A percentile compares a stretch with the other conserved stretches of the same genome.
Conservation (phyloP, 2,888 invertebrate genomes). For the Andrena hattorfiana region DNA sequence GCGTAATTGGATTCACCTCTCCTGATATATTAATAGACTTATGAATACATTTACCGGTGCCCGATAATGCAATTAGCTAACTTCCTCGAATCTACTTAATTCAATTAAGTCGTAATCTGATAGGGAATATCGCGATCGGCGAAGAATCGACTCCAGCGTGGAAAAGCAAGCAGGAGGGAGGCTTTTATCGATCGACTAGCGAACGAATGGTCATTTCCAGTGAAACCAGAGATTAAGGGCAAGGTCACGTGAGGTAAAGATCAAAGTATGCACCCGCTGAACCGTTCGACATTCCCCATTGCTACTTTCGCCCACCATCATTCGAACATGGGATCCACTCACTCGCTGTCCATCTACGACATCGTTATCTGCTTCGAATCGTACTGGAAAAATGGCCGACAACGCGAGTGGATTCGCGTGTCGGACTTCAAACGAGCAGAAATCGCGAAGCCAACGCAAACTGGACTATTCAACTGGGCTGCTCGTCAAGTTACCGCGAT, state of each 20-base stretch:
- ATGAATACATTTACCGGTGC: constrained; percentile 34
- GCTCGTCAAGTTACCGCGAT: constrained; percentile 60
- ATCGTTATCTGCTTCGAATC: not conserved
- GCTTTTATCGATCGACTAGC: constrained; percentile 65
- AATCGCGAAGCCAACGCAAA: constrained; percentile 42
- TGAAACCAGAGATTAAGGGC: constrained; percentile 55
- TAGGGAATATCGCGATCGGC: constrained; percentile 51
- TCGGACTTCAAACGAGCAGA: constrained; percentile 20
- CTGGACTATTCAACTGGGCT: constrained; percentile 55
- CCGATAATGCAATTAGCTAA: constrained; percentile 48
- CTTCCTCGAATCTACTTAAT: constrained; percentile 49
- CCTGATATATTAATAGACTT: constrained; percentile 33
- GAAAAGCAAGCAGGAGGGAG: constrained; percentile 38
- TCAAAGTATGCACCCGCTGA: not conserved
- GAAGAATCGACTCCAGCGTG: constrained; percentile 40
- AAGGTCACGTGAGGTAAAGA: constrained; percentile 47
- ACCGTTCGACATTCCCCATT: not conserved
- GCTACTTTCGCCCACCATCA: not conserved
- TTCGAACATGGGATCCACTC: not conserved
- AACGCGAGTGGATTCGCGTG: constrained; percentile 24
- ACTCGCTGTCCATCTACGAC: not conserved
- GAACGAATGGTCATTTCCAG: constrained; percentile 55
- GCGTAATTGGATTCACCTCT: constrained; percentile 9
- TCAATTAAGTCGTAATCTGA: constrained; percentile 59
- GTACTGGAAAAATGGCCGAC: not conserved